Base-by-base conservation (phyloP, 2,113 vertebrate genomes). In the Psilopogon haemacephalus region DNA sequence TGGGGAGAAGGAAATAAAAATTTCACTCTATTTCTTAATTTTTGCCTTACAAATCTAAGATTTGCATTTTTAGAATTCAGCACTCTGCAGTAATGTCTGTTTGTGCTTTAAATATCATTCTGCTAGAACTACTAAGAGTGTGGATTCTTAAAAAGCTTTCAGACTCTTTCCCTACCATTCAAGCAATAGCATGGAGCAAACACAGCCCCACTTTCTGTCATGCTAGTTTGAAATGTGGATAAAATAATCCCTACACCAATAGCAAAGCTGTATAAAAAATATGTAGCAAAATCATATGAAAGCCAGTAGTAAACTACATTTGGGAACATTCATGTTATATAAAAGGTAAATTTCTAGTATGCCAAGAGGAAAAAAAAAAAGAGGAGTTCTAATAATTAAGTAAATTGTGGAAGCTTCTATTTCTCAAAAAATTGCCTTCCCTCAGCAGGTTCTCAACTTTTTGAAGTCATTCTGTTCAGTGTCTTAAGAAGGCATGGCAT, bases 21-120 rank as follows among this genome's bases (percentile, higher is more conserved):
- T 94, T 91, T 76, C 50, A 40, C 59, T 82, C 37, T 30, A 24
- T 76, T 93, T 88, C 88, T 67, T 67, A 89, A 93, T 30, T 92
- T 89, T 28, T 8, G 33, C 33, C 27, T 85, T 85, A 67, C 64
- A 90, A 80, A 95, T 56, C n/a, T 60, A 74, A 79, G 37, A 52
- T 32, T 40, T 67, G 37, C 52, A 48, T 87, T 87, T 93, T 71
- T 60, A 85, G 68, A 89, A 86, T 85, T 86, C 75, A 68, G 67
- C 68, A 58, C 20, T 72, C 52, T 59, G 15, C 55, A 79, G 67
- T 67, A 83, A n/a, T 30, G 11, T 65, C 75, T 89, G 24, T 2
- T 38, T 83, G 89, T 67, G 18, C 68, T 94, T 89, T 83, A 83
- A 77, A 88, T 79, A 76, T 16, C 42, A n/a, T 79, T 48, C 37